Evolutionary conservation across 1,140 invertebrate species (phyloP), one percentile per base, ranked within the genome.

Genomic region (Aphaenogaster floridana): DNA sequence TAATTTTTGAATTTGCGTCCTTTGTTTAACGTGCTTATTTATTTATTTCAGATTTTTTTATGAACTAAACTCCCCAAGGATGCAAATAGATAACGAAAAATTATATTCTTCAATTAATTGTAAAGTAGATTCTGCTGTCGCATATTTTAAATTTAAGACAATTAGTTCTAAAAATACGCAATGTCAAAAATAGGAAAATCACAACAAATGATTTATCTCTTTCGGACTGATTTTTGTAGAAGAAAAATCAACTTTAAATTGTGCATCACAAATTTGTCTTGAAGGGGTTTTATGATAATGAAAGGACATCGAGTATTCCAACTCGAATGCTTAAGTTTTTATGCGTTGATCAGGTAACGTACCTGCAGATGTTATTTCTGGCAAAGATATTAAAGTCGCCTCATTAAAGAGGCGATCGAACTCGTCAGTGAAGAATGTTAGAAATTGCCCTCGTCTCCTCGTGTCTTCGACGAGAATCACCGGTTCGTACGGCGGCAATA

Each of bases 401-500:
- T 45, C 39, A 11, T 64, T 42, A n/a, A 66, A 59, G 11, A 80
- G 8, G 5, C 66, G 28, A 17, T 71, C 63, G 5, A 64, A 17
- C 42, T 68, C n/a, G 1, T 71, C 42, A 57, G 52, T 54, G n/a
- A 88, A 45, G 50, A 85, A 71, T 11, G 72, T 50, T 9, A 66
- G 45, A 3, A 57, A 17, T 34, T 84, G 48, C 9, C n/a, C 52
- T 59, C 28, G 66, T 61, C 3, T 74, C 0, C 13, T 39, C 13
- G 9, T 13, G 17, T 42, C 42, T 13, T 83, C 68, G 54, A 83
- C 54, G 9, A 83, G 52, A 11, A 83, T 61, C 54, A 76, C 80
- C n/a, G 80, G 80, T 13, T 63, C 71, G n/a, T 89, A 86, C 0
- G 66, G 66, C 0, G 87, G 81, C 50, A 86, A 8, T 17, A 86